Conservation (phyloP, 2,113 vertebrate genomes). For the Heloderma charlesbogerti region DNA sequence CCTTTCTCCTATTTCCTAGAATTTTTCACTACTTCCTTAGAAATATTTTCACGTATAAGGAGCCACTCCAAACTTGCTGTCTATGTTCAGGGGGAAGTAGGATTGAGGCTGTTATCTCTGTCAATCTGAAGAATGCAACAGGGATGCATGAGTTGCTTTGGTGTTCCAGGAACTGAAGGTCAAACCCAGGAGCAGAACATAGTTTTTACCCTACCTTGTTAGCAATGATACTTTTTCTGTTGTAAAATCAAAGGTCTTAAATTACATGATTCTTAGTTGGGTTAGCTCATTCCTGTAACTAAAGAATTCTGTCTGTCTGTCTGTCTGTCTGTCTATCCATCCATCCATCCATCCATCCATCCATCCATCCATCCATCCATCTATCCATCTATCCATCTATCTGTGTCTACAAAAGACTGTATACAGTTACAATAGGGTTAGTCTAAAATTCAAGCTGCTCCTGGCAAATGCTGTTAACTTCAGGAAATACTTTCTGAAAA, state of each 20-base stretch:
- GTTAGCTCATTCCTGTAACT: neutral
- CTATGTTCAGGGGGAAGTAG: neutral
- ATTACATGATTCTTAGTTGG: neutral
- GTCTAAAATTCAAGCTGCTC: neutral
- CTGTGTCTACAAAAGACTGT: neutral
- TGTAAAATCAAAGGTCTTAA: neutral
- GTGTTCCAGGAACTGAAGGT: neutral
- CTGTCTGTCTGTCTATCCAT: no score
- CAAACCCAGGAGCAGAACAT: neutral
- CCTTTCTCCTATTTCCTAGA: neutral
- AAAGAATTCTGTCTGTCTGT: no score
- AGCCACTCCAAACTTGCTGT: neutral
- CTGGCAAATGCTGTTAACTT: neutral
- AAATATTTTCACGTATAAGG: neutral
- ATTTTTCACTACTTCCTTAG: conserved; percentile 29
- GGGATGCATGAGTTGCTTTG: neutral
- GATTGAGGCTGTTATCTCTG: neutral
- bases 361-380: neutral
- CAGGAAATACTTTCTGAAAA: neutral
- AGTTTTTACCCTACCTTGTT: neutral
- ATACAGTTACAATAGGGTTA: neutral
- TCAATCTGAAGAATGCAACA: neutral
- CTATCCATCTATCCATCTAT: neutral
- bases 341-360: neutral
- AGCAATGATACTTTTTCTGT: neutral